A percentile compares a stretch with the other conserved stretches of the same genome.
Evolutionary conservation across 2,888 invertebrate genomes (phyloP).

Genomic region (Troides helena): DNA sequence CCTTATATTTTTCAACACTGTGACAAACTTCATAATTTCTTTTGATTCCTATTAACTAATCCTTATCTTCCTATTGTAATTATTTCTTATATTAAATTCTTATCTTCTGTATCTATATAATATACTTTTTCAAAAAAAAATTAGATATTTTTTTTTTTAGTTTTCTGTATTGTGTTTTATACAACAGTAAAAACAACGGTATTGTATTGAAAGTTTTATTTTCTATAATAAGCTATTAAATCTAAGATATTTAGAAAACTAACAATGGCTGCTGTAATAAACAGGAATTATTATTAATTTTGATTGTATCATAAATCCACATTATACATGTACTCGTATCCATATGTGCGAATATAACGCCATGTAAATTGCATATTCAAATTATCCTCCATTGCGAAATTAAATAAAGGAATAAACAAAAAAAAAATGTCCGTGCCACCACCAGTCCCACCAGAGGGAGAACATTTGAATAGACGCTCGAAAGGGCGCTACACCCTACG

Average conservation of each 20-base stretch:
- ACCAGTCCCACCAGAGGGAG: constrained; percentile 68
- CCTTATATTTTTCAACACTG: too few species aligned
- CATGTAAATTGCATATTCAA: constrained; percentile 74
- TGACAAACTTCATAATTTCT: too few species aligned
- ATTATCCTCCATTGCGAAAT: constrained; percentile 76
- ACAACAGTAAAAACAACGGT: too few species aligned
- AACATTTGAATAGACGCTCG: constrained; percentile 50
- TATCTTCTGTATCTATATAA: too few species aligned
- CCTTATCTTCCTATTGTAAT: too few species aligned
- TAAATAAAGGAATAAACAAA: constrained; percentile 76
- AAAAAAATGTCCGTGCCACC: constrained; percentile 57
- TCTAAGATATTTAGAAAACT: background rate
- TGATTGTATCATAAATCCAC: constrained; percentile 1
- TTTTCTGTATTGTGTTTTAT: too few species aligned
- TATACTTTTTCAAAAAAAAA: too few species aligned
- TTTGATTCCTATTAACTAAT: too few species aligned
- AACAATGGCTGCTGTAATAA: background rate
- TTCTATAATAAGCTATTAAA: background rate
- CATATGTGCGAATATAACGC: constrained; percentile 57
- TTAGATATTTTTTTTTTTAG: too few species aligned
- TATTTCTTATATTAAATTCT: too few species aligned
- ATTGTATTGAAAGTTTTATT: too few species aligned
- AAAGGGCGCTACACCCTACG: constrained; percentile 71
- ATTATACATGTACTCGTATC: constrained; percentile 14
- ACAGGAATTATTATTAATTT: background rate